Percentiles rank a stretch among this genome's conserved stretches.
Conservation (phyloP, 2,888 invertebrate genomes). For the Luperina testacea region DNA sequence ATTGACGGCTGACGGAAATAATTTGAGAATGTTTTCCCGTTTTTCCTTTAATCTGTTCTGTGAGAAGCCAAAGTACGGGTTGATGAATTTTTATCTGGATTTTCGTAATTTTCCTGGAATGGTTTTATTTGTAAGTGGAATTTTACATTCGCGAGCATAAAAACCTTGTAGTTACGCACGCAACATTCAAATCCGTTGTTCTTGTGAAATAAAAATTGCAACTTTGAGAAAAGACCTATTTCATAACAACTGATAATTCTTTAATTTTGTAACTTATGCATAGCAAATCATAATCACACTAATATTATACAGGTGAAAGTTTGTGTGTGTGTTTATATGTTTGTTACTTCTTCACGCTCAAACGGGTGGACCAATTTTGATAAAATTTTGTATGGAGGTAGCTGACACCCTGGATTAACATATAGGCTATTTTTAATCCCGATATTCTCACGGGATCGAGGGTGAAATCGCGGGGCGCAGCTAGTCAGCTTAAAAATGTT, state of each 20-base stretch:
- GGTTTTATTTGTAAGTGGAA: not conserved
- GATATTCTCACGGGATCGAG: too few relatives aligned
- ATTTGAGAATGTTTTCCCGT: not conserved
- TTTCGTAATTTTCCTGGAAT: not conserved
- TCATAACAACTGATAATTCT: not conserved
- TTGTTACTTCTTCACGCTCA: too few relatives aligned
- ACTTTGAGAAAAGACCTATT: not conserved
- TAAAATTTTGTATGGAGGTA: too few relatives aligned
- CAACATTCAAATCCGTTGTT: not conserved
- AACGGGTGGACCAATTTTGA: too few relatives aligned
- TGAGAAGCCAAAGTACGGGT: slow-evolving; percentile 2
- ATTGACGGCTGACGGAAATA: slow-evolving; percentile 23
- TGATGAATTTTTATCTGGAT: not conserved
- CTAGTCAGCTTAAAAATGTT: too few relatives aligned
- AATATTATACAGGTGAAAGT: too few relatives aligned
- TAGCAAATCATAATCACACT: too few relatives aligned
- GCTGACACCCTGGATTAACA: too few relatives aligned
- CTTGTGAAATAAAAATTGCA: not conserved
- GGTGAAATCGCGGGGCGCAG: too few relatives aligned
- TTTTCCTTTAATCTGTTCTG: slow-evolving; percentile 2
- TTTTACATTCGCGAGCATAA: not conserved
- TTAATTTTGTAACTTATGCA: too few relatives aligned
- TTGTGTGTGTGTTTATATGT: too few relatives aligned
- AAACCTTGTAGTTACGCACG: not conserved
- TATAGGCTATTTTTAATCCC: too few relatives aligned